Conservation (phyloP, 23 tunicate genomes). For the Clavelina lepadiformis region DNA sequence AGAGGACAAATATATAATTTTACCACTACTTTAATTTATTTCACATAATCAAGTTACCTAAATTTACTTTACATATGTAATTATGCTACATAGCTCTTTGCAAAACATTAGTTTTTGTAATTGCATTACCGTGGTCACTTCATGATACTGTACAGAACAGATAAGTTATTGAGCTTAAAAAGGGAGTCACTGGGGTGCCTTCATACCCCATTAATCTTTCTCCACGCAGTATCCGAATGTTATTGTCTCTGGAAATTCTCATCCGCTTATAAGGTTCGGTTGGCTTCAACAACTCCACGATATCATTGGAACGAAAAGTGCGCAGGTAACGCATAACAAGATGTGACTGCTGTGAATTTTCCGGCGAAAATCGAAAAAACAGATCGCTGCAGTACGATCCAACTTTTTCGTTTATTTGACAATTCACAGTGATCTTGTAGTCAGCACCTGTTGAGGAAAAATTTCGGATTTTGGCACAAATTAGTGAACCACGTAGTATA, state of each 20-base stretch:
- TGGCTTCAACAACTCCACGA: conserved; percentile 22
- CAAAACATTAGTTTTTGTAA: too few relatives aligned
- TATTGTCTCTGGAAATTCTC: background rate
- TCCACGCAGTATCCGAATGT: background rate
- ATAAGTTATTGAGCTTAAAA: too few relatives aligned
- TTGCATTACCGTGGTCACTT: too few relatives aligned
- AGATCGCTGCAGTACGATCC: conserved; percentile 29
- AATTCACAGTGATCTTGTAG: conserved; percentile 11
- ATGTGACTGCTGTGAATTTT: too few relatives aligned
- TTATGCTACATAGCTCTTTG: too few relatives aligned
- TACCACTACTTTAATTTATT: too few relatives aligned
- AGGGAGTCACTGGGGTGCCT: too few relatives aligned
- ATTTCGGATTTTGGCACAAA: background rate
- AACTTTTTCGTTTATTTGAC: conserved; percentile 20
- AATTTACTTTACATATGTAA: too few relatives aligned
- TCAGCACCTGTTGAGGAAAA: background rate
- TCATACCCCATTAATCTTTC: conserved; percentile 11
- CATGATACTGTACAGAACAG: too few relatives aligned
- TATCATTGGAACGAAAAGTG: conserved; percentile 5
- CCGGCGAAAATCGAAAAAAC: conserved; percentile 20
- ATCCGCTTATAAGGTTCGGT: background rate
- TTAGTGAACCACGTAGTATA: background rate
- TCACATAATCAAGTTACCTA: too few relatives aligned
- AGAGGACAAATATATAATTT: too few relatives aligned
- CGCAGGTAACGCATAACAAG: too few relatives aligned